Base-by-base conservation (phyloP, 2,797 vertebrate genomes). In the Calcarius lapponicus region DNA sequence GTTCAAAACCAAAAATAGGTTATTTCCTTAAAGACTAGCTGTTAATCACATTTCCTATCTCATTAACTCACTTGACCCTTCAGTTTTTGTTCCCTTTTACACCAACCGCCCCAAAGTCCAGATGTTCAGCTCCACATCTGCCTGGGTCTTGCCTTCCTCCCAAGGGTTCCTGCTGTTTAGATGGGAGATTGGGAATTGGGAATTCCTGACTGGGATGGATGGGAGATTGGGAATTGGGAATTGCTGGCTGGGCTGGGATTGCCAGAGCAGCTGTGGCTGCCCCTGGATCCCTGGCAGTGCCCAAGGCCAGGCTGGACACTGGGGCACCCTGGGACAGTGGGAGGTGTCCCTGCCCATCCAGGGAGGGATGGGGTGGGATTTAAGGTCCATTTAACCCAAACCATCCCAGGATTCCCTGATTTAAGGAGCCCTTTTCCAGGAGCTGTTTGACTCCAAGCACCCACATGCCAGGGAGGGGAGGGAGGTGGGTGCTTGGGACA, bases 381-480 rank as follows among this genome's bases (percentile, higher is more conserved):
- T 24, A 0, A 51, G 5, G 16, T 9, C 28, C 16, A 0, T 66
- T 17, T 8, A 5, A 31, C 31, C 67, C 75, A 29, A 38, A 10
- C 28, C 65, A 32, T 7, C 16, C 48, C 17, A 12, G 0, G 21
- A 42, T 24, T 26, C 42, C 34, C 15, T 16, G 66, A 13, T 25
- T 72, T 17, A 7, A 19, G 54, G 7, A 60, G 13, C 2, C 1
- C 22, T 17, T 19, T 19, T 0, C 53, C 9, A 7, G 62, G 32
- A 50, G 18, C 32, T 26, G 10, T 58, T 36, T 36, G 2, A 2
- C 50, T 4, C 28, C 34, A 1, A 2, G 45, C 2, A 1, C 3
- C 54, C 28, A 1, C 19, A 9, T 13, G 20, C 7, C 5, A 2
- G 5, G 60, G 20, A 29, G n/a, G 2, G 43, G 58, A 20, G 34